Evolutionary conservation across 2,113 vertebrate genomes (phyloP).

Genomic region (Lophius piscatorius): DNA sequence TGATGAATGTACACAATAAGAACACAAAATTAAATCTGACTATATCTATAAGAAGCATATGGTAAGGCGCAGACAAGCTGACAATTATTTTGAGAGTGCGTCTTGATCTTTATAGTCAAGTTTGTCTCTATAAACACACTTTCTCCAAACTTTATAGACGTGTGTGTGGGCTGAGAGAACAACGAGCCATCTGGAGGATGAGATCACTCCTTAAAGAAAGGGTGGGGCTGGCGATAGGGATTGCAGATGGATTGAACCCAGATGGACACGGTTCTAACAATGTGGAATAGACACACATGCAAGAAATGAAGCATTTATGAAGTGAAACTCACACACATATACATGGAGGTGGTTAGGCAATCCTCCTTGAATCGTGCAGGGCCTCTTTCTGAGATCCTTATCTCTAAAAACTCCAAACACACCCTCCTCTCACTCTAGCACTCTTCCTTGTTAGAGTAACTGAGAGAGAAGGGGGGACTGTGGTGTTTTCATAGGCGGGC

Average conservation of each 20-base stretch:
- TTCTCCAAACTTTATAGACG: not conserved
- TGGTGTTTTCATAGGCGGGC: slow-evolving; percentile 54
- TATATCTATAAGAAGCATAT: too few species aligned
- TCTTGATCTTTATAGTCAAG: not conserved
- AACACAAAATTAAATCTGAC: not conserved
- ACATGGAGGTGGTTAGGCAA: slow-evolving; percentile 23
- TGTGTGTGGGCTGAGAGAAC: slow-evolving; percentile 32
- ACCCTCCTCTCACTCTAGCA: slow-evolving; percentile 6
- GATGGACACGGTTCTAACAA: slow-evolving; percentile 38
- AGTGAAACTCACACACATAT: not conserved
- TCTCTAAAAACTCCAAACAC: slow-evolving; percentile 50
- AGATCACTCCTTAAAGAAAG: slow-evolving; percentile 61
- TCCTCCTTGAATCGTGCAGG: slow-evolving; percentile 30
- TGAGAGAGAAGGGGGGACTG: slow-evolving; percentile 6
- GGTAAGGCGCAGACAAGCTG: too few species aligned
- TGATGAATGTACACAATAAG: too few species aligned
- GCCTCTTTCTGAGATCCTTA: slow-evolving; percentile 59
- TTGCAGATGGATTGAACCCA: slow-evolving; percentile 58
- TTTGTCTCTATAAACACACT: not conserved
- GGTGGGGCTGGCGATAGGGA: slow-evolving; percentile 51
- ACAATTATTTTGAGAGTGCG: too few species aligned
- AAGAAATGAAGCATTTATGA: not conserved
- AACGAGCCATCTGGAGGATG: slow-evolving; percentile 57
- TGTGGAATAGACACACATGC: slow-evolving; percentile 1
- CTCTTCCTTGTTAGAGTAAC: slow-evolving; percentile 37